These are phyloP conservation scores for Mustela lutreola DNA, from an alignment of 2,113 vertebrate genomes.

Conservation along the genomic window DNA sequence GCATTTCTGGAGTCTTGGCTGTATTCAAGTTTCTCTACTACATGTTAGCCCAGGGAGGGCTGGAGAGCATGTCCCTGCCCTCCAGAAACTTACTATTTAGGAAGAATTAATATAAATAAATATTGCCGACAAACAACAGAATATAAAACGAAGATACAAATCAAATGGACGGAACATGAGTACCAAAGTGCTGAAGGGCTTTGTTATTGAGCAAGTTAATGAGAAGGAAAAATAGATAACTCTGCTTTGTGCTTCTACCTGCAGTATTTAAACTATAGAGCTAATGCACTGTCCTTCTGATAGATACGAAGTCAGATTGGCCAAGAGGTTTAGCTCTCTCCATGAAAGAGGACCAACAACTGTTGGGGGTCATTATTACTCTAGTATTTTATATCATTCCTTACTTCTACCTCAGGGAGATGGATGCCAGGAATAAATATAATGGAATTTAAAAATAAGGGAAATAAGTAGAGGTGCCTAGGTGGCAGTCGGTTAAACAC, in stretches of 20 bases:
- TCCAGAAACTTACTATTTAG: neutral
- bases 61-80: neutral
- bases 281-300: neutral
- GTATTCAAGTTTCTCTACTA: neutral
- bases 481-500: neutral
- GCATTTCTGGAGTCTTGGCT: neutral
- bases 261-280: neutral
- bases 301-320: conserved; percentile 27
- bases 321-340: conserved; percentile 44
- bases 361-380: conserved; percentile 48
- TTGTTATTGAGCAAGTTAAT: neutral
- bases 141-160: neutral
- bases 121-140: neutral
- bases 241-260: neutral
- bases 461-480: neutral
- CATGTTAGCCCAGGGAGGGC: neutral
- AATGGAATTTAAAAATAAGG: conserved; percentile 62
- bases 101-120: neutral
- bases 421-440: conserved; percentile 58
- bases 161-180: neutral
- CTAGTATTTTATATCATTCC: conserved; percentile 66
- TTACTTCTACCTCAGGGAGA: conserved; percentile 53
- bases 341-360: conserved; percentile 17
- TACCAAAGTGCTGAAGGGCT: neutral
- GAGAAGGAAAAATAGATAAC: neutral